Evolutionary conservation across 1,140 invertebrate genomes (phyloP), one percentile per base, ranked within the genome.

Genomic region (Acyrthosiphon pisum): DNA sequence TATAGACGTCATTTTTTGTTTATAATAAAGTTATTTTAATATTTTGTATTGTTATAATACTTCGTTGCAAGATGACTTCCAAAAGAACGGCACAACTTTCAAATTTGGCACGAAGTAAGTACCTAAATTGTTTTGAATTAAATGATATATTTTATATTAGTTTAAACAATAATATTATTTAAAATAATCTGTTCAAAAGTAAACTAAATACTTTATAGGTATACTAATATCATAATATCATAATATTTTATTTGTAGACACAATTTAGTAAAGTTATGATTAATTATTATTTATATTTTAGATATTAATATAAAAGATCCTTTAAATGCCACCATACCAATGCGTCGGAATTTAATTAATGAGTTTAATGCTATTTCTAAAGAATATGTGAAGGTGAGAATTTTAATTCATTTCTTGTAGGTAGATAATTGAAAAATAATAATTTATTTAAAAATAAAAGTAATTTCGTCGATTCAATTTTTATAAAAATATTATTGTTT

Each of bases 1-100:
- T n/a, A n/a, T n/a, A n/a, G 84, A 48, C 44, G 44, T 87, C 1
- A 87, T 87, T 87, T 1, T 87, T 44, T 46, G 41, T 48, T 46
- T 46, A 95, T 95, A n/a, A 95, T 95, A 44, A 88, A 20, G 94
- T 84, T n/a, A n/a, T 1, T 93, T 56, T 93, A 92, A 95, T 53
- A 94, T 93, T 46, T 46, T n/a, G n/a, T 46, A 90, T 94, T 53
- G 20, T 53, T 53, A 53, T 95, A 37, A 94, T 90, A 20, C 95
- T 95, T 94, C 94, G 30, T 94, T 23, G 94, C 90, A 22, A 60
- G 94, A 50, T 35, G 53, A 93, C 93, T 94, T 60, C 93, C 53
- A 81, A 84, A 93, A 44, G 46, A 50, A 22, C 50, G 8, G 76
- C 37, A 46, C 7, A 48, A 93, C n/a, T 44, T 37, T 90, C 91